Base-by-base conservation (phyloP, 2,113 vertebrate genomes). In the Panthera tigris region DNA sequence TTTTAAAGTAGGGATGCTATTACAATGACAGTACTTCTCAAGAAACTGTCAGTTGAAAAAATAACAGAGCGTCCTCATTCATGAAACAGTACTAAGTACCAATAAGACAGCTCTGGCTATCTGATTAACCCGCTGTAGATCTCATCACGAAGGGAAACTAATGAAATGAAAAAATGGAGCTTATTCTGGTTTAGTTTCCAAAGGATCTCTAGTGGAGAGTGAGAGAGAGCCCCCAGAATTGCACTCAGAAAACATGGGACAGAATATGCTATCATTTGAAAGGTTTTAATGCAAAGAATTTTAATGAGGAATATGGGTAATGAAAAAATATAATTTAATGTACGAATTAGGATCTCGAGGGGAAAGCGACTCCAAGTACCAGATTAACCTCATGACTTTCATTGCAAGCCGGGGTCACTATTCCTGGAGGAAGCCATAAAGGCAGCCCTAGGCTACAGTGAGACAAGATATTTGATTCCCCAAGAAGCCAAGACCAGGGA, bases 361-460 rank as follows among this genome's bases (percentile, higher is more conserved):
- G 93, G 82, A 91, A 95, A 91, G 71, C 10, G 36, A 23, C 55
- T 86, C 76, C 39, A 85, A 88, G 27, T 76, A 76, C 10, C 69
- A 81, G 81, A 97, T 96, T 94, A 97, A 93, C 97, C 89, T 96
- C 95, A 25, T 78, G 79, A 79, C 89, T 96, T 97, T 93, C 57
- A 91, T 57, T 65, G 31, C 86, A 90, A 96, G 80, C 80, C 25
- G 31, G 25, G 83, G 68, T 83, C 89, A 48, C 55, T 81, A 89
- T 91, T 90, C 89, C 79, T 86, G 2, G 25, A 96, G 84, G 88
- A 94, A 82, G 63, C 82, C 25, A 33, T 21, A 23, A 96, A 97
- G 78, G 74, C 80, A 84, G 97, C 95, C 91, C 15, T 25, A 27
- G 93, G 94, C 94, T 86, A 73, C 57, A 19, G 7, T 5, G 85